A percentile compares a stretch with the other conserved stretches of the same genome.
Conservation (phyloP, 2,888 invertebrate species). For the Brachyptera putata region DNA sequence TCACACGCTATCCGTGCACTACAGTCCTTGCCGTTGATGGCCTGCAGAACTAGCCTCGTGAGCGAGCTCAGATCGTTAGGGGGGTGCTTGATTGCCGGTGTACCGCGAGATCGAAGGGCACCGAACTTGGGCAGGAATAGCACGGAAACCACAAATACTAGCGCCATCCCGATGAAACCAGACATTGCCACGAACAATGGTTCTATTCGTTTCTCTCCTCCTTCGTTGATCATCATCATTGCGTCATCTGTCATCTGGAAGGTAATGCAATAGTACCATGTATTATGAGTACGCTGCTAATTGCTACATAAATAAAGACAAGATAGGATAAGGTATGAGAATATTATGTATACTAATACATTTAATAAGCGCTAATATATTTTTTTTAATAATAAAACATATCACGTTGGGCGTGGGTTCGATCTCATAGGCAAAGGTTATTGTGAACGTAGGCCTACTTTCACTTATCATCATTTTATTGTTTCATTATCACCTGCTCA, state of each 20-base stretch:
- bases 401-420: too few species aligned
- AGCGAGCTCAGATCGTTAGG: constrained; percentile 43
- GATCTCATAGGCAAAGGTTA: too few species aligned
- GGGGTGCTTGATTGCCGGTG: constrained; percentile 37
- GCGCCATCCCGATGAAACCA: constrained; percentile 54
- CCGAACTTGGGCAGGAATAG: constrained; percentile 49
- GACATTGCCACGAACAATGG: constrained; percentile 55
- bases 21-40: constrained; percentile 49
- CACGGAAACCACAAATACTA: constrained; percentile 51
- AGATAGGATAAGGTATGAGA: too few species aligned
- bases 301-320: too few species aligned
- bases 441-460: too few species aligned
- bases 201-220: constrained; percentile 45
- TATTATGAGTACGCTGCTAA: too few species aligned
- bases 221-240: constrained; percentile 39
- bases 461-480: too few species aligned
- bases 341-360: too few species aligned
- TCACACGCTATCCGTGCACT: constrained; percentile 48
- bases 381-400: too few species aligned
- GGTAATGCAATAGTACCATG: too few species aligned
- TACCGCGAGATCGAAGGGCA: constrained; percentile 38
- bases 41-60: constrained; percentile 44
- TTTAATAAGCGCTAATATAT: too few species aligned
- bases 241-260: neutral
- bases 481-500: too few species aligned